Evolutionary conservation across 1,140 invertebrate genomes (phyloP), one percentile per base, ranked within the genome.

Genomic region (Neuroterus valhalla): DNA sequence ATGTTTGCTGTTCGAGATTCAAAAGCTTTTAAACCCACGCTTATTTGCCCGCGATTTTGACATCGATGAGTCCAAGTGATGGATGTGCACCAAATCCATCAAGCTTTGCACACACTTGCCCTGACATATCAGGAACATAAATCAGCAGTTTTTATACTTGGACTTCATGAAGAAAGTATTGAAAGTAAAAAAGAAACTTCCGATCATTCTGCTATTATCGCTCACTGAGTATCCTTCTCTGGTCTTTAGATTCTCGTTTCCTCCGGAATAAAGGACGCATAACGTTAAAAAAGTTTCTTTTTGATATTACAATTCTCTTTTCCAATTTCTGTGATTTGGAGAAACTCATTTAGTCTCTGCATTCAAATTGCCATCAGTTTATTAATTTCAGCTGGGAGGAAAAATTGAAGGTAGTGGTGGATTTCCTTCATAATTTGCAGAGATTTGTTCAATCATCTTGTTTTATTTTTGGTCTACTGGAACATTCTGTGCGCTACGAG

Each of bases 1-100:
- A 14, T 19, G 2, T 50, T 52, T 23, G 19, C 19, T 52, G 21
- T 52, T 52, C 2, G 12, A 52, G 23, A 52, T 21, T 21, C 19
- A 5, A 23, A 23, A 52, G 1, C 62, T 68, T 19, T 46, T 31
- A 43, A 75, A 21, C 68, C 42, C 46, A 26, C 17, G 21, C n/a
- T 17, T 38, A 45, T 42, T 26, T 15, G 17, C 21, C 17, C 38
- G 70, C 66, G 15, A 69, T 76, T 69, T 71, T 72, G 71, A 72
- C 70, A 44, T 76, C 68, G 48, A 76, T 72, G 70, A 76, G 45
- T 70, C 45, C 11, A 43, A 17, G 46, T 70, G 67, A 73, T 73
- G 42, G 66, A 73, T 70, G 23, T n/a, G 19, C 62, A 19, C 17
- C 17, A 44, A 68, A 73, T 77, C 52, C 50, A 73, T 50, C 48